Evolutionary conservation across 2,888 invertebrate species (phyloP), one percentile per base, ranked within the genome.

Genomic region (Monoplex corrugatus): DNA sequence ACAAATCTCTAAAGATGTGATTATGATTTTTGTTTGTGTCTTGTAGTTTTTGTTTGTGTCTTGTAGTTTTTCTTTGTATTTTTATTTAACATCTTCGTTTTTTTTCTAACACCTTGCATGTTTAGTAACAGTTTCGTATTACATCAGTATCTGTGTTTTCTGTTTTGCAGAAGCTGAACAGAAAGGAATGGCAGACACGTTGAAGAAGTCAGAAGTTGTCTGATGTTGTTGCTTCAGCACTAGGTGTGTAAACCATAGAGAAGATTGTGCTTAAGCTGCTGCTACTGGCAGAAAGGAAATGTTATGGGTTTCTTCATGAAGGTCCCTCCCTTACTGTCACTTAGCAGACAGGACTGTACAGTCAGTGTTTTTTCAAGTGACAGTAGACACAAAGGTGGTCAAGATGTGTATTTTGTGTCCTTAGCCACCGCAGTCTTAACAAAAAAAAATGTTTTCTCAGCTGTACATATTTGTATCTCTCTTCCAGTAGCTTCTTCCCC

Each of bases 401-500:
- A 84, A 57, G 84, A 84, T 84, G 84, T 84, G 45, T 57, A 84
- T 35, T 57, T 84, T 32, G 32, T 57, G 57, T 84, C 19, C 13
- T 80, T 19, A 84, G 57, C 84, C 84, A 57, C 84, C 50, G 32
- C 44, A 35, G 35, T 38, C 19, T 6, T 45, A 2, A 82, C 40
- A 43, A 32, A 28, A 72, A 78, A 78, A 35, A 45, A 35, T 0
- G 10, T 38, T 84, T 84, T 84, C 38, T 43, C 43, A 57, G 84
- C 84, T 84, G 84, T 84, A 84, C 84, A 83, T 83, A 57, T 50
- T 84, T 84, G 45, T 83, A 45, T 84, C 57, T 19, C 38, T 35
- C 57, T 57, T 84, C 57, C 16, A 23, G 38, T 84, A 2, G 38
- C 84, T 84, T 45, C 45, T 32, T 38, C 28, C 80, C 35, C 13